Conservation (phyloP, 2,113 vertebrate genomes). For the Anseranas semipalmata region DNA sequence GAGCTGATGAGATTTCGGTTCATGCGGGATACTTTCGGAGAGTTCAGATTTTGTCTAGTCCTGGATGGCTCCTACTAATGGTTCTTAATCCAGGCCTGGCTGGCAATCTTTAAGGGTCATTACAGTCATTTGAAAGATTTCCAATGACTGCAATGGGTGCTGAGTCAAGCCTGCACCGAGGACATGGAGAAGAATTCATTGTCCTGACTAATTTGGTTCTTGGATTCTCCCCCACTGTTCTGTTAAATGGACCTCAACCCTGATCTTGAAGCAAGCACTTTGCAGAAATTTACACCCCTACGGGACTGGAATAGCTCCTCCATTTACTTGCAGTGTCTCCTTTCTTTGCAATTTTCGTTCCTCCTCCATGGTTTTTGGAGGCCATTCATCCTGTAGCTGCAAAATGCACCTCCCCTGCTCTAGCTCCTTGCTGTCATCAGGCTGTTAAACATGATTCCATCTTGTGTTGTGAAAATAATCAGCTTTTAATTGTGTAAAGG, state of each 20-base stretch:
- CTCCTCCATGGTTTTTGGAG: conserved; percentile 14
- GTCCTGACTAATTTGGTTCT: conserved; percentile 14
- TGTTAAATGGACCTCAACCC: conserved; percentile 44
- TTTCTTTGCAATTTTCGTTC: conserved; percentile 1
- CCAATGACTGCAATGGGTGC: background rate
- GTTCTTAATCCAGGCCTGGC: background rate
- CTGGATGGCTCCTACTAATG: background rate
- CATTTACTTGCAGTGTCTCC: background rate
- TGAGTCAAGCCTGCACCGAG: background rate
- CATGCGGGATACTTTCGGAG: background rate
- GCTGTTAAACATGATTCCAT: background rate
- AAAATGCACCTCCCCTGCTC: background rate
- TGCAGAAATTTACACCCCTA: background rate
- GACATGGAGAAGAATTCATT: background rate
- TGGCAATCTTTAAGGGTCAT: background rate
- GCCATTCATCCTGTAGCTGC: conserved; percentile 4
- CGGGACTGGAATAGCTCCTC: background rate
- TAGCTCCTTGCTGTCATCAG: conserved; percentile 13
- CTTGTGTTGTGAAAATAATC: conserved; percentile 23
- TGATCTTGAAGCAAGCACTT: conserved; percentile 13
- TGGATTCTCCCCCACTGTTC: conserved; percentile 29
- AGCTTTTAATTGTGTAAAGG: conserved; percentile 35
- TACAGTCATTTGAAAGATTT: background rate
- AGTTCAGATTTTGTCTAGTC: background rate
- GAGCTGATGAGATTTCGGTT: background rate